phyloP scores from a whole-genome alignment of 2,113 vertebrate genomes.

The Apeltes quadracus region DNA sequence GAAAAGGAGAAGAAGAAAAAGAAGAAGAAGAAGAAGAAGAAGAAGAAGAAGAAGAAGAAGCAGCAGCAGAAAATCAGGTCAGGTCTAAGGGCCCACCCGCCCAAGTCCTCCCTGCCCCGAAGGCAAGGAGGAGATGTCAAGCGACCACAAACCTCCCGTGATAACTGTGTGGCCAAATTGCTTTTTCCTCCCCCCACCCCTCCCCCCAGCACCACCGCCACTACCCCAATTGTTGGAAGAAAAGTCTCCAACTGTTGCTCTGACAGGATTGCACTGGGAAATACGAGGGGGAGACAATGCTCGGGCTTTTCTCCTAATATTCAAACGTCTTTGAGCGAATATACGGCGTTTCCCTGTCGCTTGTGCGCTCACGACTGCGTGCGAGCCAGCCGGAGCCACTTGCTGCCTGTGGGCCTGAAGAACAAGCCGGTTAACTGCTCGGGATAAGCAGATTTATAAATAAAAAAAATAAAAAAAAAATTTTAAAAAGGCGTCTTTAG shows the following conservation, averaged over 20 bases:
- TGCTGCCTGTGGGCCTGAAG: neutral
- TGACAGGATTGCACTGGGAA: conserved; percentile 15
- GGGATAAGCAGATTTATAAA: neutral
- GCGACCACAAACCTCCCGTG: conserved; percentile 60
- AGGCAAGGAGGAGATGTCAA: conserved; percentile 46
- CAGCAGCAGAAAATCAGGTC: no score
- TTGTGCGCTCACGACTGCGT: neutral
- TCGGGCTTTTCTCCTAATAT: neutral
- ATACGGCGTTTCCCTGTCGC: neutral
- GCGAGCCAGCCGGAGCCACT: neutral
- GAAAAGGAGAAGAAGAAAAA: neutral
- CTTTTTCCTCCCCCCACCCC: conserved; percentile 66
- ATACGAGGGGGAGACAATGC: neutral
- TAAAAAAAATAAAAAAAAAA: neutral
- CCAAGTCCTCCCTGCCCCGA: conserved; percentile 20
- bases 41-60: no score
- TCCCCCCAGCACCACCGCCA: no score
- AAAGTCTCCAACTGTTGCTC: conserved; percentile 50
- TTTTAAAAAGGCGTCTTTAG: no score
- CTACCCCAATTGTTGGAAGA: conserved; percentile 53
- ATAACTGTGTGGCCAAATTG: conserved; percentile 70
- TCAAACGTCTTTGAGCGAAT: conserved; percentile 19
- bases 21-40: neutral
- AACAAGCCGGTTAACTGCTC: neutral
- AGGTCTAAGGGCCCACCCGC: neutral